Evolutionary conservation across 2,797 vertebrate species (phyloP), one percentile per base, ranked within the genome.

Genomic region (Notolepis coatsorum): DNA sequence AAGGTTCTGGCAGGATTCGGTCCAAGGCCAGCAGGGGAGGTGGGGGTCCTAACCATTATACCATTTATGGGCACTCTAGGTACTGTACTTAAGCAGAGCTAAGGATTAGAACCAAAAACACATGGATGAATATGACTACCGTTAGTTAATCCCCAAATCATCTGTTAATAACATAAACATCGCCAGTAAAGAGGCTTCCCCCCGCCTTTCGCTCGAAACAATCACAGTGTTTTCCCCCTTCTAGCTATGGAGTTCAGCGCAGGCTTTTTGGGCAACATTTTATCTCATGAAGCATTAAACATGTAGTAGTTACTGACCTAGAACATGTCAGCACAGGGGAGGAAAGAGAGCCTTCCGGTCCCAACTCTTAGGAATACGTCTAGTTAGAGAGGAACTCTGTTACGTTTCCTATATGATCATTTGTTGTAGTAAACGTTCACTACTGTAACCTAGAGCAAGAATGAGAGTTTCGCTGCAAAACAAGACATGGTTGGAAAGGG

Each of bases 291-390:
- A 48, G 68, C 61, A 66, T 30, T 68, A 68, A 60, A 31, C 49
- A 6, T 28, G 20, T 35, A 41, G 56, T 59, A 58, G 25, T 53
- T 65, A 53, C 64, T 84, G 79, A 84, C 82, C 79, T 80, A 79
- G 73, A 80, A 75, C 66, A 9, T 49, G 7, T 49, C 10, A 27
- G 17, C 7, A 27, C 45, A 28, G 13, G 12, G 28, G n/a, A n/a
- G n/a, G n/a, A 3, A 28, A n/a, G 23, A 8, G 24, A 39, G 38
- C 38, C 38, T 18, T n/a, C 15, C 7, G 5, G 38, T n/a, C 38
- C 15, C 38, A 7, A 7, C 38, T 39, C 15, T 39, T 48, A 48
- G 6, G n/a, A n/a, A 3, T 25, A 9, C n/a, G 3, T 47, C 43
- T 23, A 9, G 7, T 47, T 47, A 27, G 15, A 24, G 15, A 24